phyloP scores from a whole-genome alignment of 2,888 invertebrate species.

The Scaptomyza flava region DNA sequence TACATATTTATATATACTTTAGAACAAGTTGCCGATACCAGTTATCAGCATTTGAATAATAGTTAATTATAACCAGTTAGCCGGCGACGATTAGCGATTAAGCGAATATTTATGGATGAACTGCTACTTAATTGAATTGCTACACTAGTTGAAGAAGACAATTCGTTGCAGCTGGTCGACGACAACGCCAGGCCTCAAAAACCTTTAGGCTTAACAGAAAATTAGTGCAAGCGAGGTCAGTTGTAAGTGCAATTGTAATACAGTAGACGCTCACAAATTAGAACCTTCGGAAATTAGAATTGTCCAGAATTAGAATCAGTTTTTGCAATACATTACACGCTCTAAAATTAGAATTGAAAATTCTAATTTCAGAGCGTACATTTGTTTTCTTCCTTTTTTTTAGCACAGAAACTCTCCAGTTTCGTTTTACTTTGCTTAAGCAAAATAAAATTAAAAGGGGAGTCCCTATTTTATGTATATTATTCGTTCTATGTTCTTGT shows the following conservation, averaged over 20 bases:
- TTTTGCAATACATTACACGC: no score
- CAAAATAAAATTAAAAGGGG: no score
- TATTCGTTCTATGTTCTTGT: no score
- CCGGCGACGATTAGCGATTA: slow-evolving; percentile 12
- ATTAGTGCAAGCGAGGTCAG: slow-evolving; percentile 37
- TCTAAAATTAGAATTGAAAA: no score
- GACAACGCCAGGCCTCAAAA: slow-evolving; percentile 16
- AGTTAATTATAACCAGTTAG: slow-evolving; percentile 13
- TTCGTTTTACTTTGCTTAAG: no score
- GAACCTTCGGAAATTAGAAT: no score
- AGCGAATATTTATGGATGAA: slow-evolving; percentile 20
- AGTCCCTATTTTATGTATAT: no score
- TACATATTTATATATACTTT: not conserved
- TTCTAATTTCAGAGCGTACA: no score
- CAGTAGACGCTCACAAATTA: no score
- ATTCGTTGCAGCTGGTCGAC: slow-evolving; percentile 5
- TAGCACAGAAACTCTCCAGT: no score
- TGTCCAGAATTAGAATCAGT: no score
- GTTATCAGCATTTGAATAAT: slow-evolving; percentile 44
- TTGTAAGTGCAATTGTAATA: slow-evolving; percentile 23
- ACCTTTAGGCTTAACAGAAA: not conserved
- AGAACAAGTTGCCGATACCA: slow-evolving; percentile 36
- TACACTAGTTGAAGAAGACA: slow-evolving; percentile 8
- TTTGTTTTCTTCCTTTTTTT: no score
- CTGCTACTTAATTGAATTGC: slow-evolving; percentile 18